These are phyloP conservation scores for Bubo bubo DNA, from an alignment of 2,113 vertebrate genomes.

Conservation along the genomic window DNA sequence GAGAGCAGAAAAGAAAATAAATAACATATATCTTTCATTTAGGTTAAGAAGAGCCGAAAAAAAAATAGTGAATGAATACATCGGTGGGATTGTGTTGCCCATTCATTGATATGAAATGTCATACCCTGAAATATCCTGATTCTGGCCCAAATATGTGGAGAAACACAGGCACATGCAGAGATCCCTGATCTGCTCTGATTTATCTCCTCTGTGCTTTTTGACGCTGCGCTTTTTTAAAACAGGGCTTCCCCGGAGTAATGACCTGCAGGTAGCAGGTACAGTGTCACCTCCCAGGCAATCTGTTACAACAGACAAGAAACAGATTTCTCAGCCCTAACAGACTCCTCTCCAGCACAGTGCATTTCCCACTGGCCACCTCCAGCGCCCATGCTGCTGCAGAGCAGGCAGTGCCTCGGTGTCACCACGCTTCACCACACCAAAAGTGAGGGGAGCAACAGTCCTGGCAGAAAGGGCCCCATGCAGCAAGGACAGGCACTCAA, in stretches of 20 bases:
- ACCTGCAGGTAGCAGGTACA: background rate
- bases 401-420: background rate
- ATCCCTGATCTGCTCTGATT: background rate
- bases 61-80: background rate
- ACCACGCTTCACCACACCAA: fast-evolving
- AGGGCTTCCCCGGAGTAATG: background rate
- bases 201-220: background rate
- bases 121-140: background rate
- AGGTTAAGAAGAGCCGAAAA: background rate
- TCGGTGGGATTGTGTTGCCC: background rate
- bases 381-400: fast-evolving
- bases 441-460: background rate
- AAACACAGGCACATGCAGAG: background rate
- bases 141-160: background rate
- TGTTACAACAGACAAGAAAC: background rate
- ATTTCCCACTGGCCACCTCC: background rate
- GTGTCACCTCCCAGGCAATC: background rate
- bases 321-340: background rate
- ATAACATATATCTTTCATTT: background rate
- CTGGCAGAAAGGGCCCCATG: fast-evolving
- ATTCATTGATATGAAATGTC: background rate
- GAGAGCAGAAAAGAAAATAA: background rate
- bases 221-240: background rate
- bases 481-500: background rate
- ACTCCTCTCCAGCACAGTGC: background rate